Evolutionary conservation across 2,797 vertebrate species (phyloP), one percentile per base, ranked within the genome.

Genomic region (Parambassis ranga): DNA sequence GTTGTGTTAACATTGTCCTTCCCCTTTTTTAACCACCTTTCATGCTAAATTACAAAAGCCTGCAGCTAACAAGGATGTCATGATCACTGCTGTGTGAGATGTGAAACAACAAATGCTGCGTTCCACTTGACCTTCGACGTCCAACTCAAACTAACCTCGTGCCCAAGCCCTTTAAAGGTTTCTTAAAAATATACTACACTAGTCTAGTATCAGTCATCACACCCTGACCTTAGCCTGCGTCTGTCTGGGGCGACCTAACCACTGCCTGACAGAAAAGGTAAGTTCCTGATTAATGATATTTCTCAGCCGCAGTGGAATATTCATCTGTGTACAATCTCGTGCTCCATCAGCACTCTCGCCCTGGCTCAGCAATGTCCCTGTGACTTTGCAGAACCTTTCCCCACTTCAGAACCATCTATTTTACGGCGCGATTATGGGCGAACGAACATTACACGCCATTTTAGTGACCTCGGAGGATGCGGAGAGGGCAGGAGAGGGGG

Each of bases 261-360:
- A 52, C 33, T 5, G 57, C 39, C 57, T 75, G 85, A 82, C 79
- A 81, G 64, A 70, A 52, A 83, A 81, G 77, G 73, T 61, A 80
- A 75, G 27, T n/a, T 62, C 49, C 56, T 83, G 84, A 88, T 86
- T 73, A 77, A 85, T 84, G 75, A 61, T 51, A 58, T 75, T 76
- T 72, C 56, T 42, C 38, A 55, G 27, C 32, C 8, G 44, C 23
- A 3, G 35, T 28, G 37, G 62, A 82, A 83, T 88, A 85, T 80
- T 86, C 72, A 87, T 82, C 65, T 75, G 60, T 53, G 58, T 48
- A 66, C 65, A 72, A 78, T 81, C 71, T 76, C 4, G 5, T 50
- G 43, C 33, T 69, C 32, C 49, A 82, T 85, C 71, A 48, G 62
- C 77, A 37, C 72, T 48, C 47, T 57, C 7, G 4, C 24, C 53